Conservation (phyloP, 2,888 invertebrate species). For the Clostera curtula region DNA sequence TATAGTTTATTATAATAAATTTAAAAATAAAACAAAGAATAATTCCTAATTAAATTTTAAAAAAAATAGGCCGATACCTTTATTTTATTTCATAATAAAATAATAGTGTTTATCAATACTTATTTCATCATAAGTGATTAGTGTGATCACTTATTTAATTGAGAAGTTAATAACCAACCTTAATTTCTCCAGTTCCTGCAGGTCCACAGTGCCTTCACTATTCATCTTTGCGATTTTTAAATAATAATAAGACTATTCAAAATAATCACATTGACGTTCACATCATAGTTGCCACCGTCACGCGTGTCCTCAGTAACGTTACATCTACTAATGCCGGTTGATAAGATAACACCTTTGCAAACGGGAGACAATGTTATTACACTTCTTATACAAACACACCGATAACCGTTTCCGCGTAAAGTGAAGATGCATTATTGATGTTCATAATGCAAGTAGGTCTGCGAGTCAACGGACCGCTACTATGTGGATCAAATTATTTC, state of each 20-base stretch:
- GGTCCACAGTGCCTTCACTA: constrained; percentile 49
- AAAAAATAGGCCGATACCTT: too few species aligned
- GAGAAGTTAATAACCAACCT: constrained; percentile 34
- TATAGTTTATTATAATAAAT: too few species aligned
- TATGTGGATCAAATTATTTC: constrained; percentile 38
- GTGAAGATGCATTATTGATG: constrained; percentile 27
- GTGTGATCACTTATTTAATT: too few species aligned
- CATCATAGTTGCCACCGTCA: constrained; percentile 36
- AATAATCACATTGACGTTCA: constrained; percentile 24
- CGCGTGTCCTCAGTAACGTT: constrained; percentile 37
- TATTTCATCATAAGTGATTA: too few species aligned
- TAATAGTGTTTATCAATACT: too few species aligned
- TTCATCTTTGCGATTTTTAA: constrained; percentile 26
- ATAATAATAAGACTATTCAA: constrained; percentile 11
- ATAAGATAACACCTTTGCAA: constrained; percentile 61
- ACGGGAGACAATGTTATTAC: constrained; percentile 44
- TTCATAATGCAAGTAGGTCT: constrained; percentile 22
- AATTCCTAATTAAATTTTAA: too few species aligned
- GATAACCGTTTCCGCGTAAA: constrained; percentile 31
- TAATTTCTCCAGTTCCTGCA: constrained; percentile 54
- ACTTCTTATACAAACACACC: constrained; percentile 36
- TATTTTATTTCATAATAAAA: too few species aligned
- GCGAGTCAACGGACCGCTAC: constrained; percentile 25
- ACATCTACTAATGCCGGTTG: constrained; percentile 46
- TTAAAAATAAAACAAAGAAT: too few species aligned